phyloP scores from a whole-genome alignment of 2,797 vertebrate genomes.

The Mormyrus hasselquistii region DNA sequence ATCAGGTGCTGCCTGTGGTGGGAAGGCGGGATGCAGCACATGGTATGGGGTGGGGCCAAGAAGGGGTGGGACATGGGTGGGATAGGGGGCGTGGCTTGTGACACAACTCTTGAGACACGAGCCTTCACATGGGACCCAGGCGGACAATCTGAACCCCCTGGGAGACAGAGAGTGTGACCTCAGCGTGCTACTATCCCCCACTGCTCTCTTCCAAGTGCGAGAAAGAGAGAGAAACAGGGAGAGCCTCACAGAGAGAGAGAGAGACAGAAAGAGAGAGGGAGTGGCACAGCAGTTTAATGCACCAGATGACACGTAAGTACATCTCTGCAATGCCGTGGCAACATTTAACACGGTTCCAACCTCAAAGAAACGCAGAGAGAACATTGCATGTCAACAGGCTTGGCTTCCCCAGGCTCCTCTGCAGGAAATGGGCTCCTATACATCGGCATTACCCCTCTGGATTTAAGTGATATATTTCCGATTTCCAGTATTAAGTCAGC shows the following conservation, averaged over 20 bases:
- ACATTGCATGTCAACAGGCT: not conserved
- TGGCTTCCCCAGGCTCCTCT: not conserved
- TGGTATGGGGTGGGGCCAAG: not conserved
- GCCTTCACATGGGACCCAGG: not conserved
- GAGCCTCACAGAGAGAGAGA: not conserved
- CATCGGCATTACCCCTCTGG: not conserved
- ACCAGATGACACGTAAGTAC: not conserved
- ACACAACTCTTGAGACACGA: not conserved
- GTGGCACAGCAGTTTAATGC: not conserved
- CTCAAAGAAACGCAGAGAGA: not conserved
- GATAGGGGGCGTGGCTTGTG: not conserved
- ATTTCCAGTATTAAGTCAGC: constrained; percentile 45
- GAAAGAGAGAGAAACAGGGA: not conserved
- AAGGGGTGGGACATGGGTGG: not conserved
- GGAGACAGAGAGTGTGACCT: not conserved
- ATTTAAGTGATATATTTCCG: constrained; percentile 41
- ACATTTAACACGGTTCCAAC: not conserved
- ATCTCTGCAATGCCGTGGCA: constrained; percentile 9
- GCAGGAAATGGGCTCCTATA: not conserved
- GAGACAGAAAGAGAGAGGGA: not conserved
- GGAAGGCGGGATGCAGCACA: not conserved
- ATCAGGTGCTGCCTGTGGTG: constrained; percentile 1
- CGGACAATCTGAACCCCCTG: not conserved
- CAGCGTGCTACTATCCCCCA: not conserved
- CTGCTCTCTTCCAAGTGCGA: not conserved